Evolutionary conservation across 92 coral and sea anemone genomes (phyloP).

Genomic region (Paragorgia papillata): DNA sequence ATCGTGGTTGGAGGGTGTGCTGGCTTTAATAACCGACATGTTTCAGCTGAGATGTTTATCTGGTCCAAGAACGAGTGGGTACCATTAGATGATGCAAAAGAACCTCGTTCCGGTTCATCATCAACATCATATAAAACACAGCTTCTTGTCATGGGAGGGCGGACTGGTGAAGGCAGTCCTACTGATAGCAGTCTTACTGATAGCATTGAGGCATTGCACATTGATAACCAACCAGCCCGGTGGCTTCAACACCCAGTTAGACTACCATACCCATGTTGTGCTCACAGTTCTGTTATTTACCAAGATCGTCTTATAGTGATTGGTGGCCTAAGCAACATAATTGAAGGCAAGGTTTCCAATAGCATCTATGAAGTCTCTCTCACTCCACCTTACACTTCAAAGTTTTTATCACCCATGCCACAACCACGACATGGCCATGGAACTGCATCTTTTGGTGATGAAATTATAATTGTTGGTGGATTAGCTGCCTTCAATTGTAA

Average conservation of each 20-base stretch:
- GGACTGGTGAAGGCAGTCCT: too few relatives aligned
- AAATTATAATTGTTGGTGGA: constrained; percentile 20
- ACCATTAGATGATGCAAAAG: neutral
- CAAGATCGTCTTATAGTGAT: neutral
- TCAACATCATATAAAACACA: neutral
- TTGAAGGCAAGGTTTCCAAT: neutral
- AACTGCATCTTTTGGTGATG: neutral
- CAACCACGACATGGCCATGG: neutral
- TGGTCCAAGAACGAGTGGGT: too few relatives aligned
- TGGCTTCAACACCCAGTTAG: too few relatives aligned
- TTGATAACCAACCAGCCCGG: too few relatives aligned
- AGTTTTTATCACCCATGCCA: neutral
- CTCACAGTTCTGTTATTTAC: neutral
- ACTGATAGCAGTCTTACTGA: too few relatives aligned
- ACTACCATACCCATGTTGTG: too few relatives aligned
- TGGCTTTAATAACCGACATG: too few relatives aligned
- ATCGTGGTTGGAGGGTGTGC: too few relatives aligned
- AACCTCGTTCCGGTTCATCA: neutral
- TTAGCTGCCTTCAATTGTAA: too few relatives aligned
- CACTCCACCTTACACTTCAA: constrained; percentile 4
- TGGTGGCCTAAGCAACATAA: neutral
- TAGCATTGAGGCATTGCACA: too few relatives aligned
- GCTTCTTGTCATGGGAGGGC: too few relatives aligned
- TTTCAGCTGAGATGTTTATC: neutral
- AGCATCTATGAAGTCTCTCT: constrained; percentile 1